A percentile compares a stretch with the other conserved stretches of the same genome.
These are phyloP conservation scores for Coreoperca whiteheadi DNA, from an alignment of 2,113 vertebrate genomes.

Conservation along the genomic window DNA sequence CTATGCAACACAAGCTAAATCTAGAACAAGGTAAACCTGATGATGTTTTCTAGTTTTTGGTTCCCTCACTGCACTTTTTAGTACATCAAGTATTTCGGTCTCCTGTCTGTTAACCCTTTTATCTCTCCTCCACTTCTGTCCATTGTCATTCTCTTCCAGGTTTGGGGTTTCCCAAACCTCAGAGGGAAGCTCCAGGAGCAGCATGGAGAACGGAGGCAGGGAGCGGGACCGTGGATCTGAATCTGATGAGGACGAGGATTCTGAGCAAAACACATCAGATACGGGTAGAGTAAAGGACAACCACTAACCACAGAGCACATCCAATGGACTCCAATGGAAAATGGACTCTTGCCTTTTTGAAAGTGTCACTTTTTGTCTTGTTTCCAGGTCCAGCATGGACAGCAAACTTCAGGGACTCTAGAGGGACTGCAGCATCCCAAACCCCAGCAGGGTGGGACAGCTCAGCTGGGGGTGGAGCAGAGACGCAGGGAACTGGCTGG, in stretches of 20 bases:
- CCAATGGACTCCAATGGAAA: no score
- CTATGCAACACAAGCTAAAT: slow-evolving; percentile 89
- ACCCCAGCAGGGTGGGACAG: slow-evolving; percentile 87
- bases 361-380: neutral
- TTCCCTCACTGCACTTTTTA: neutral
- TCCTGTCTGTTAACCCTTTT: neutral
- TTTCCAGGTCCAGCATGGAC: slow-evolving; percentile 86
- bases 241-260: slow-evolving; percentile 79
- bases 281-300: slow-evolving; percentile 52
- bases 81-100: neutral
- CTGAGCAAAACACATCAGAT: slow-evolving; percentile 61
- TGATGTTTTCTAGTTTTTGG: neutral
- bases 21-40: slow-evolving; percentile 89
- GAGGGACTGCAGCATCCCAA: slow-evolving; percentile 69
- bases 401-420: slow-evolving; percentile 86
- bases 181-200: slow-evolving; percentile 85
- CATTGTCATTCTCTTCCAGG: slow-evolving; percentile 68
- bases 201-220: slow-evolving; percentile 85
- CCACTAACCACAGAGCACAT: slow-evolving; percentile 53
- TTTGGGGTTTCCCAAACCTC: slow-evolving; percentile 89
- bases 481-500: slow-evolving; percentile 88
- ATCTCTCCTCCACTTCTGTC: neutral
- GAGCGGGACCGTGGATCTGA: slow-evolving; percentile 80
- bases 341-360: neutral
- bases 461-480: slow-evolving; percentile 35